These are phyloP conservation scores for Coelopa frigida DNA, from an alignment of 1,140 invertebrate genomes.

Conservation along the genomic window DNA sequence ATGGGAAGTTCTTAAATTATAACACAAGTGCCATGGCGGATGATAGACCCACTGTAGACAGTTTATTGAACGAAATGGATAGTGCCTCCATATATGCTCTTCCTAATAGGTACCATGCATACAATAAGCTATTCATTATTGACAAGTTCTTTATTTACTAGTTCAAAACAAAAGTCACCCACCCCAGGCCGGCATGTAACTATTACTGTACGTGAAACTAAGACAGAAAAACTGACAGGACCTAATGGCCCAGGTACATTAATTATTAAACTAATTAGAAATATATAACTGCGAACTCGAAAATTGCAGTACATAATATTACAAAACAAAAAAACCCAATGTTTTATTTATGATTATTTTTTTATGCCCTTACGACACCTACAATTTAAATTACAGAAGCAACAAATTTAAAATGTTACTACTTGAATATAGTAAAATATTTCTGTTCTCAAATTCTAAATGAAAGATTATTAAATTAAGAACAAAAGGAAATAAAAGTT, in stretches of 20 bases:
- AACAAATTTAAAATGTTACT: too few relatives aligned
- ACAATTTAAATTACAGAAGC: too few relatives aligned
- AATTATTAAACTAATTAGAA: conserved; percentile 2
- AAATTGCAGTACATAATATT: too few relatives aligned
- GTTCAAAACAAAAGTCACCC: conserved; percentile 30
- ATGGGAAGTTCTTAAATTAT: too few relatives aligned
- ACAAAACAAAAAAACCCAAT: too few relatives aligned
- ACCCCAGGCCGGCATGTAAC: conserved; percentile 58
- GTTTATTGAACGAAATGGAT: conserved; percentile 78
- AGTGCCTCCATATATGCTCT: conserved; percentile 52
- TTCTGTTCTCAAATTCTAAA: too few relatives aligned
- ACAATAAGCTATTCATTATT: neutral
- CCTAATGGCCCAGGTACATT: conserved; percentile 41
- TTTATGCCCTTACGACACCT: too few relatives aligned
- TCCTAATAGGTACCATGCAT: conserved; percentile 57
- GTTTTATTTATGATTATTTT: too few relatives aligned
- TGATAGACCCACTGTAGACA: conserved; percentile 72
- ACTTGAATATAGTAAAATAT: too few relatives aligned
- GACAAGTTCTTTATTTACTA: neutral
- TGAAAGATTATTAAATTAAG: too few relatives aligned
- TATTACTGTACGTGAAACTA: conserved; percentile 58
- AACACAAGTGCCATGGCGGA: conserved; percentile 38
- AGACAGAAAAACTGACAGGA: conserved; percentile 53
- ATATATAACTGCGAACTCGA: too few relatives aligned
- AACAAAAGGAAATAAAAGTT: too few relatives aligned